Percentiles rank a stretch among this genome's conserved stretches.
These are phyloP conservation scores for Eulemur rufifrons DNA, from an alignment of 2,113 vertebrate species.

Conservation along the genomic window DNA sequence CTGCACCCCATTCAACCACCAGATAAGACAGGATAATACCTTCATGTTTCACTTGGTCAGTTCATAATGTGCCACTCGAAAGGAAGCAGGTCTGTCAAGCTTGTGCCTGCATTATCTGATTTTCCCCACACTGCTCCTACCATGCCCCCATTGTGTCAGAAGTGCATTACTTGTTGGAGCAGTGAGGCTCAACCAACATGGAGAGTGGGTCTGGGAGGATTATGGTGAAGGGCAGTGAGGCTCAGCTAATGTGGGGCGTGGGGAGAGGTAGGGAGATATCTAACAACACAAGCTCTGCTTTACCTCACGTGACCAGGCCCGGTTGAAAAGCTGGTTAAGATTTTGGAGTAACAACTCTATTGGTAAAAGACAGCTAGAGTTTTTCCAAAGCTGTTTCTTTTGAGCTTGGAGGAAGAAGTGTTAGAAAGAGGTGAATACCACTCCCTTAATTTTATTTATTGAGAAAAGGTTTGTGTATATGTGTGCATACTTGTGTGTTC, in stretches of 20 bases:
- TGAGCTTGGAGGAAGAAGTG: not conserved
- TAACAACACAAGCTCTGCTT: not conserved
- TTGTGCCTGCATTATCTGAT: slow-evolving; percentile 79
- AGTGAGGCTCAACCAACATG: slow-evolving; percentile 56
- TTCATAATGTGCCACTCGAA: slow-evolving; percentile 78
- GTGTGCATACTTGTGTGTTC: not conserved
- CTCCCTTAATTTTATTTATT: not conserved
- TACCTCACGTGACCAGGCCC: not conserved
- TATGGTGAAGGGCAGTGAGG: slow-evolving; percentile 68
- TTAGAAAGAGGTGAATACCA: not conserved
- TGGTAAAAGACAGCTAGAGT: slow-evolving; percentile 28
- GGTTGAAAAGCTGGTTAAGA: slow-evolving; percentile 51
- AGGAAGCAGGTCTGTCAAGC: slow-evolving; percentile 77
- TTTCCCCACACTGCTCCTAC: slow-evolving; percentile 67
- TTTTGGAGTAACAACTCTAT: slow-evolving; percentile 41
- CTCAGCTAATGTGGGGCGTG: slow-evolving; percentile 68
- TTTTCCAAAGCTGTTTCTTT: slow-evolving; percentile 38
- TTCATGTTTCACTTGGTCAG: slow-evolving; percentile 82
- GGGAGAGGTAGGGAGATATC: slow-evolving; percentile 5
- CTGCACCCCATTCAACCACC: slow-evolving; percentile 75
- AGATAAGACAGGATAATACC: slow-evolving; percentile 78
- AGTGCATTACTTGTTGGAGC: slow-evolving; percentile 78
- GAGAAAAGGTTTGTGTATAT: not conserved
- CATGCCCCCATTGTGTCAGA: slow-evolving; percentile 78
- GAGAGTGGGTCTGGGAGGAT: slow-evolving; percentile 14